Evolutionary conservation across 37 sponge, comb jelly and placozoan species (phyloP).

Genomic region (Ephydatia muelleri): DNA sequence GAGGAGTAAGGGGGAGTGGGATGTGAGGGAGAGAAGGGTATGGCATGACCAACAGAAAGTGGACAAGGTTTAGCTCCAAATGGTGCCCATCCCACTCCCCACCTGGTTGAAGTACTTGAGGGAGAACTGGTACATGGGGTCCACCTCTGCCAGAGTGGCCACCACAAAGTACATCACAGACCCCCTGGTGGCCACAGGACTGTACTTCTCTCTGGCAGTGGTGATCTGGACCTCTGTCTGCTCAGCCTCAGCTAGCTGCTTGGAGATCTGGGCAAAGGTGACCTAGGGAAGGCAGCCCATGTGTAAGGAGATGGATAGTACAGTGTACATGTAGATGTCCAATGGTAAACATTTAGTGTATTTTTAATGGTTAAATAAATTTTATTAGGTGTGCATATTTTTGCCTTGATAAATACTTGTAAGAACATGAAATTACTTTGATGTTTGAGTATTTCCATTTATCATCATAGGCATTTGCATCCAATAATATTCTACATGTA

Average conservation of each 20-base stretch:
- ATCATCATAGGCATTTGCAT: too few relatives aligned
- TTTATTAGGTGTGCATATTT: too few relatives aligned
- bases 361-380: neutral
- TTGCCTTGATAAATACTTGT: too few relatives aligned
- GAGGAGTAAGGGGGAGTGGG: neutral
- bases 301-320: neutral
- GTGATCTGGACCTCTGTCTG: slow-evolving; percentile 94
- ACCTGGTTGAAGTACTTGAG: slow-evolving; percentile 94
- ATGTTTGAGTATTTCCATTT: too few relatives aligned
- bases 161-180: slow-evolving; percentile 98
- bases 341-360: neutral
- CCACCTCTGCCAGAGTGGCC: slow-evolving; percentile 92
- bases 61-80: neutral
- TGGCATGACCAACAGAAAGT: too few relatives aligned
- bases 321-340: neutral
- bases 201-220: slow-evolving; percentile 92
- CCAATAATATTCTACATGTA: too few relatives aligned
- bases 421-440: too few relatives aligned
- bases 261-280: slow-evolving; percentile 87
- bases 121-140: slow-evolving; percentile 99
- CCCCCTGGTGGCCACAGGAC: slow-evolving; percentile 92
- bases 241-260: slow-evolving; percentile 88
- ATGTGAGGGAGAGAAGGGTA: neutral
- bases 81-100: neutral
- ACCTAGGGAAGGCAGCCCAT: slow-evolving; percentile 16